phyloP scores from a whole-genome alignment of 92 coral and sea anemone genomes.

The Diadumene lineata region DNA sequence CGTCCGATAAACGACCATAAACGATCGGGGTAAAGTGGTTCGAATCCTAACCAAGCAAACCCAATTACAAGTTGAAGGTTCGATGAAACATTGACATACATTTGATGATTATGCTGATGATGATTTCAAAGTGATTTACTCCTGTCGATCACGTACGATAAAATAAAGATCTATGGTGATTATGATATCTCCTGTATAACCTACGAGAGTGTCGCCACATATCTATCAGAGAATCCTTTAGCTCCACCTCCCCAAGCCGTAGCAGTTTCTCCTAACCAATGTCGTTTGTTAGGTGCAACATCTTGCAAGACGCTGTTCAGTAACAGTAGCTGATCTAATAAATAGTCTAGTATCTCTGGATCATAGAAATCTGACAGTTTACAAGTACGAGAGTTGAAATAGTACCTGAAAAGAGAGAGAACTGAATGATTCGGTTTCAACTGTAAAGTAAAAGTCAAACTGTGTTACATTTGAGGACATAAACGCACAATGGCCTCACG shows the following conservation, averaged over 20 bases:
- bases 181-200: not conserved
- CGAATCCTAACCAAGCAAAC: too few relatives aligned
- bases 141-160: not conserved
- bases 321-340: constrained; percentile 49
- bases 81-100: not conserved
- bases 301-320: constrained; percentile 29
- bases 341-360: constrained; percentile 57
- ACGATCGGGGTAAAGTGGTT: not conserved
- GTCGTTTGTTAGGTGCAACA: constrained; percentile 29
- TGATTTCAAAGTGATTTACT: not conserved
- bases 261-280: constrained; percentile 86
- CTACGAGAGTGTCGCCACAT: constrained; percentile 74
- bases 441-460: too few relatives aligned
- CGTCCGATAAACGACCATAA: not conserved
- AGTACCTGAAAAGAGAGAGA: not conserved
- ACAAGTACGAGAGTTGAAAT: not conserved
- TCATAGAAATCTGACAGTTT: constrained; percentile 4
- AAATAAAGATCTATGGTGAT: not conserved
- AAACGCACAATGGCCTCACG: too few relatives aligned
- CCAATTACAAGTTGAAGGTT: too few relatives aligned
- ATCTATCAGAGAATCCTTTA: constrained; percentile 78
- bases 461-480: too few relatives aligned
- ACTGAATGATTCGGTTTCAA: too few relatives aligned
- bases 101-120: not conserved
- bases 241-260: constrained; percentile 92